Evolutionary conservation across 2,888 invertebrate genomes (phyloP), one percentile per base, ranked within the genome.

Genomic region (Hydriomena furcata): DNA sequence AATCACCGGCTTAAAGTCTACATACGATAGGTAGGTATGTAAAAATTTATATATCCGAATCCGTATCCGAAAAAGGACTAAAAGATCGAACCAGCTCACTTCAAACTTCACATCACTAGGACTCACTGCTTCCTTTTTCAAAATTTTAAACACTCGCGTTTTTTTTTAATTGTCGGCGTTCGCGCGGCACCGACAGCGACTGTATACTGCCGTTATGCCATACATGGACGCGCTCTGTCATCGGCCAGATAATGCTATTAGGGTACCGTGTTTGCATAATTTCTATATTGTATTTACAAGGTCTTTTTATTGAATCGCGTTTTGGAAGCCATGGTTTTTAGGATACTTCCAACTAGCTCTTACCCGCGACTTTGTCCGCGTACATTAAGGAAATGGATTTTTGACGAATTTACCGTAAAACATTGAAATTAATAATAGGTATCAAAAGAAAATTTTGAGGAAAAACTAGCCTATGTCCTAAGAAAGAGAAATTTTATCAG

Each of bases 211-310:
- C 55, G 53, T 52, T 52, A 56, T 47, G 41, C 58, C 60, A 50
- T 55, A 58, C 53, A 59, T 56, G 58, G 58, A 0, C 34, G 48
- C 47, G 5, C 42, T 55, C 52, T 61, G 57, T 59, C 61, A 63
- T 59, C 57, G 48, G 8, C 12, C 36, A 58, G 63, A 63, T 63
- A 61, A 61, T 56, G 42, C 27, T 44, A 46, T 58, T 60, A 56
- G 61, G 55, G 61, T 52, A 52, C 60, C 34, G 52, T 10, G 40
- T 24, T 17, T 31, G 38, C 41, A 17, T 32, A 43, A 49, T 55
- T 50, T 49, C 40, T 44, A 44, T 31, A 42, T 49, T 43, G 42
- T 21, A 13, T 35, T 48, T 48, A 48, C 52, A 48, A 48, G 52
- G 52, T 43, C 37, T n/a, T 1, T 6, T 38, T n/a, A n/a, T 34